A percentile compares a stretch with the other conserved stretches of the same genome.
These are phyloP conservation scores for Megaceryle maxima DNA, from an alignment of 2,113 vertebrate genomes.

Conservation along the genomic window DNA sequence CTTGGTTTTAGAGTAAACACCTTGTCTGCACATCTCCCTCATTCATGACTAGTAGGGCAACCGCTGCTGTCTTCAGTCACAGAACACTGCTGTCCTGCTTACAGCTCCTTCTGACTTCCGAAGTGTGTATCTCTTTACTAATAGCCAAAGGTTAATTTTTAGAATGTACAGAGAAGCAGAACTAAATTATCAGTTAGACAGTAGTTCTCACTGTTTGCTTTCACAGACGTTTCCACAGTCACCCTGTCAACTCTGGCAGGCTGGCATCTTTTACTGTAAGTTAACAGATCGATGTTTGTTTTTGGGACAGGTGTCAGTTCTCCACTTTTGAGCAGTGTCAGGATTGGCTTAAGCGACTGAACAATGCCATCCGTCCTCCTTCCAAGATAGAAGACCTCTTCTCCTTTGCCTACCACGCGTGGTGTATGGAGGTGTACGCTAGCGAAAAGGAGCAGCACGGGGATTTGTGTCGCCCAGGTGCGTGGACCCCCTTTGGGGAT, in stretches of 20 bases:
- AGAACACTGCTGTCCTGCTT: neutral
- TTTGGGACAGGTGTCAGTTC: constrained; percentile 89
- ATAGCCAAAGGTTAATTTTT: neutral
- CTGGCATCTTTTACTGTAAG: neutral
- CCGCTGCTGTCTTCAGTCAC: neutral
- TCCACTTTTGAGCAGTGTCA: constrained; percentile 97
- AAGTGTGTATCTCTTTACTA: neutral
- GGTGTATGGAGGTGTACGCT: constrained; percentile 93
- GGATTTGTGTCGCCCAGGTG: constrained; percentile 94
- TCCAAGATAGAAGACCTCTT: constrained; percentile 94
- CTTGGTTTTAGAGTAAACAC: neutral
- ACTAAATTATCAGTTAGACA: neutral
- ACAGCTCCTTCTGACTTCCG: neutral
- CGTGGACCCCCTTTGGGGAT: neutral
- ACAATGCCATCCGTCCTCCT: constrained; percentile 83
- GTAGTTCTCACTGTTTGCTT: neutral
- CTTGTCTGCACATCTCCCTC: neutral
- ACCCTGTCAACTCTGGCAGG: neutral
- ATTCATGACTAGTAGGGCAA: neutral
- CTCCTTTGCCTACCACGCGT: constrained; percentile 95
- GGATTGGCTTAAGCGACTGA: constrained; percentile 94
- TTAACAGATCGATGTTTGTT: neutral
- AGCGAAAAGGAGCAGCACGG: constrained; percentile 96
- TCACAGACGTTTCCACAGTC: neutral
- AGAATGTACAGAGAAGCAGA: neutral